phyloP scores from a whole-genome alignment of 1,140 invertebrate species.

The Druon quercuslanigerum region DNA sequence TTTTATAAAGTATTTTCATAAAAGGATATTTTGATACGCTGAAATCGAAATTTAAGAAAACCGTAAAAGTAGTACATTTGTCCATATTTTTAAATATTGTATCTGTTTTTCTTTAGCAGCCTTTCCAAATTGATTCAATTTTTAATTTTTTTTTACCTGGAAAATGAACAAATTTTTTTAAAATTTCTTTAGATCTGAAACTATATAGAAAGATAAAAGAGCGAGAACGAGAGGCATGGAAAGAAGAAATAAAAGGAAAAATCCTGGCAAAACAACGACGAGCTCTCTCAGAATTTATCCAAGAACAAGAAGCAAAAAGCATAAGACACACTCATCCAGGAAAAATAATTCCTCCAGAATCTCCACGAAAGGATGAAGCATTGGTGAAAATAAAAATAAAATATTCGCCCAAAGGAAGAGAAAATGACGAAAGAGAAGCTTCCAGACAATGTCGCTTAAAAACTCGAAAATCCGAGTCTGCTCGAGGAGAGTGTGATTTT shows the following conservation, averaged over 20 bases:
- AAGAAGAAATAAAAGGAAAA: conserved; percentile 63
- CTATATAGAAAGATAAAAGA: conserved; percentile 68
- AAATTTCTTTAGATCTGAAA: conserved; percentile 65
- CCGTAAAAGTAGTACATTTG: no score
- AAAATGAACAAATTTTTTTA: not conserved
- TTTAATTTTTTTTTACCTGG: not conserved
- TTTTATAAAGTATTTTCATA: no score
- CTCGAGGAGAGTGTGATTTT: conserved; percentile 1
- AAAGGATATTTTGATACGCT: no score
- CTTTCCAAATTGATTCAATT: not conserved
- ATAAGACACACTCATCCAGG: conserved; percentile 31
- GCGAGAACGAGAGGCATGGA: conserved; percentile 60
- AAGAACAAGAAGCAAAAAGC: conserved; percentile 38
- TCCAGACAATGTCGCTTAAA: not conserved
- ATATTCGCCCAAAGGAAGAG: conserved; percentile 53
- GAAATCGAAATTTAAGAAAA: no score
- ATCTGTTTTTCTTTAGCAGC: no score
- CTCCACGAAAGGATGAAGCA: conserved; percentile 46
- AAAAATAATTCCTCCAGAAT: conserved; percentile 43
- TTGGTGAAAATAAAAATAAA: conserved; percentile 58
- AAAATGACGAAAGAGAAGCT: conserved; percentile 36
- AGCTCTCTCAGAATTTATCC: conserved; percentile 52
- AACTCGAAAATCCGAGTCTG: not conserved
- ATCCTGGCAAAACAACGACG: conserved; percentile 58
- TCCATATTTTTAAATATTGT: no score